Evolutionary conservation across 2,113 vertebrate genomes (phyloP).

Genomic region (Mirounga angustirostris): DNA sequence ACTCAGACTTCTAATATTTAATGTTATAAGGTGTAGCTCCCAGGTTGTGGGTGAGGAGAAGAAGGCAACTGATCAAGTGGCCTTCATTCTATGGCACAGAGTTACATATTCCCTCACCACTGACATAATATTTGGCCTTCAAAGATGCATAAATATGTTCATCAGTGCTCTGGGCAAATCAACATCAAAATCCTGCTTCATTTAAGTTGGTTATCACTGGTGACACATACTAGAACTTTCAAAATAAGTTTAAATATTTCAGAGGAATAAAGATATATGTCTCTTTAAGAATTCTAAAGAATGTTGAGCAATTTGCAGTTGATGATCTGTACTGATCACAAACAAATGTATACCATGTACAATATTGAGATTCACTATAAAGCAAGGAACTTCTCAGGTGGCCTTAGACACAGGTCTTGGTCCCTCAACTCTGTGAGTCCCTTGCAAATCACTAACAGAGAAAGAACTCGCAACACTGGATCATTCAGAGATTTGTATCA

Average conservation of each 20-base stretch:
- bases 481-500: too few species aligned
- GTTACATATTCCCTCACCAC: background rate
- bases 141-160: background rate
- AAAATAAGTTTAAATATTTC: background rate
- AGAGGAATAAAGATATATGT: background rate
- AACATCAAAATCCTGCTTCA: background rate
- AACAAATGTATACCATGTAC: background rate
- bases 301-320: background rate
- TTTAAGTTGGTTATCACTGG: background rate
- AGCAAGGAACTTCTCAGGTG: background rate
- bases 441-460: background rate
- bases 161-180: background rate
- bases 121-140: background rate
- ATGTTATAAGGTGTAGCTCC: rapidly evolving
- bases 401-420: background rate
- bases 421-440: background rate
- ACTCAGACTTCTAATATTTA: background rate
- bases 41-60: background rate
- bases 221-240: background rate
- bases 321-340: background rate
- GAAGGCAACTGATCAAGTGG: background rate
- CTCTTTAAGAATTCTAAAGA: background rate
- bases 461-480: background rate
- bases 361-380: background rate
- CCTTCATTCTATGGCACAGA: background rate